Evolutionary conservation across 2,888 invertebrate genomes (phyloP).

Genomic region (Rotaria macrura): DNA sequence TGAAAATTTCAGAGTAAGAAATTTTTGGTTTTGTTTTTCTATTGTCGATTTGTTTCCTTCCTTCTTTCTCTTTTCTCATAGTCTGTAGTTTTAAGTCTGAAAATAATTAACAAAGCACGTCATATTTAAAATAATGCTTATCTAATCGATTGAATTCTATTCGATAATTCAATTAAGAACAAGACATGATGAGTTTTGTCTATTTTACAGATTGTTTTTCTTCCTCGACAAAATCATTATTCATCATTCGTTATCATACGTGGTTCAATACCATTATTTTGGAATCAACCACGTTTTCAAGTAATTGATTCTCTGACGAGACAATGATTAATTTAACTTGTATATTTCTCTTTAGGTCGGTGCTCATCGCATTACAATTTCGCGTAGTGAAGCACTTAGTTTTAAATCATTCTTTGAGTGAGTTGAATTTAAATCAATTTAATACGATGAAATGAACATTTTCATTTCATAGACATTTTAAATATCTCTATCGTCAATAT

Average conservation of each 20-base stretch:
- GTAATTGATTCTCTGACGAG: too few relatives aligned
- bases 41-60: too few relatives aligned
- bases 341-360: slow-evolving; percentile 21
- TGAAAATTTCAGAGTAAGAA: too few relatives aligned
- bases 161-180: too few relatives aligned
- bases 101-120: too few relatives aligned
- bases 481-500: neutral
- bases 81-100: too few relatives aligned
- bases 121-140: too few relatives aligned
- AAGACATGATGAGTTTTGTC: neutral
- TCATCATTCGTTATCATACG: slow-evolving; percentile 74
- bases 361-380: slow-evolving; percentile 27
- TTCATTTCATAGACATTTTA: neutral
- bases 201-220: neutral
- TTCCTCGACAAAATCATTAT: slow-evolving; percentile 10
- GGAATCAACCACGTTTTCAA: slow-evolving; percentile 96
- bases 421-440: slow-evolving; percentile 28
- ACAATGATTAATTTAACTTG: too few relatives aligned
- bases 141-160: too few relatives aligned
- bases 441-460: neutral
- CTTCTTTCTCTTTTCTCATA: too few relatives aligned
- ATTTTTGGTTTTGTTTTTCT: too few relatives aligned
- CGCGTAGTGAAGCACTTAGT: slow-evolving; percentile 22
- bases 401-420: slow-evolving; percentile 25
- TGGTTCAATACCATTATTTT: slow-evolving; percentile 92